Percentiles rank a stretch among this genome's conserved stretches.
Evolutionary conservation across 2,113 vertebrate genomes (phyloP).

Genomic region (Dasyornis broadbenti): DNA sequence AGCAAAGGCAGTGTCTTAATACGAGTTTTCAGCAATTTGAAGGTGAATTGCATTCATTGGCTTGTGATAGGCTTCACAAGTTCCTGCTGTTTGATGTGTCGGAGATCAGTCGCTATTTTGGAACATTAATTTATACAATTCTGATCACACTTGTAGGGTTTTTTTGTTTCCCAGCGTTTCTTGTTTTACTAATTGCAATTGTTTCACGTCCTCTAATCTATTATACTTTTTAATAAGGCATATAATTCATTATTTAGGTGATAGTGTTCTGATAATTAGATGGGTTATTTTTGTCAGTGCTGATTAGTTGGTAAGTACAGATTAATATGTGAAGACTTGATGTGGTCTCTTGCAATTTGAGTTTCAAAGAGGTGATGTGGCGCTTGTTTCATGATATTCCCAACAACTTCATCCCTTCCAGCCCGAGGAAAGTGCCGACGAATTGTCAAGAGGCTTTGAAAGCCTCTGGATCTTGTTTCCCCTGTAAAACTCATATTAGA

Average conservation of each 20-base stretch:
- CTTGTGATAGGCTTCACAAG: background rate
- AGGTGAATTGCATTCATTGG: background rate
- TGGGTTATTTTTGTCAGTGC: conserved; percentile 21
- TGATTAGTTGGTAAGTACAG: conserved; percentile 16
- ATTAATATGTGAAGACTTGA: background rate
- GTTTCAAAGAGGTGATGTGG: background rate
- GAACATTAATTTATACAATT: conserved; percentile 8
- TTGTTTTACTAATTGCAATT: conserved; percentile 49
- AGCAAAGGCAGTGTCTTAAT: background rate
- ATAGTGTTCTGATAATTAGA: conserved; percentile 30
- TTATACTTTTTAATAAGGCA: conserved; percentile 52
- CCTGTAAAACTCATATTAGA: background rate
- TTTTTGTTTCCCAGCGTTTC: background rate
- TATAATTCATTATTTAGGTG: background rate
- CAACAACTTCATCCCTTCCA: background rate
- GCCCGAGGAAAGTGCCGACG: background rate
- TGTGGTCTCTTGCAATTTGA: background rate
- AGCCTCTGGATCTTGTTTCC: background rate
- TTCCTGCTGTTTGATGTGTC: background rate
- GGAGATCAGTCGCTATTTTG: background rate
- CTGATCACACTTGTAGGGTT: background rate
- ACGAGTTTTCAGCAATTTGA: background rate
- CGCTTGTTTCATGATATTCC: background rate
- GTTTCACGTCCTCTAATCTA: conserved; percentile 26
- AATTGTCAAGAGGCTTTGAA: background rate